A percentile compares a stretch with the other conserved stretches of the same genome.
Evolutionary conservation across 2,888 invertebrate genomes (phyloP).

Genomic region (Phasia obesa): DNA sequence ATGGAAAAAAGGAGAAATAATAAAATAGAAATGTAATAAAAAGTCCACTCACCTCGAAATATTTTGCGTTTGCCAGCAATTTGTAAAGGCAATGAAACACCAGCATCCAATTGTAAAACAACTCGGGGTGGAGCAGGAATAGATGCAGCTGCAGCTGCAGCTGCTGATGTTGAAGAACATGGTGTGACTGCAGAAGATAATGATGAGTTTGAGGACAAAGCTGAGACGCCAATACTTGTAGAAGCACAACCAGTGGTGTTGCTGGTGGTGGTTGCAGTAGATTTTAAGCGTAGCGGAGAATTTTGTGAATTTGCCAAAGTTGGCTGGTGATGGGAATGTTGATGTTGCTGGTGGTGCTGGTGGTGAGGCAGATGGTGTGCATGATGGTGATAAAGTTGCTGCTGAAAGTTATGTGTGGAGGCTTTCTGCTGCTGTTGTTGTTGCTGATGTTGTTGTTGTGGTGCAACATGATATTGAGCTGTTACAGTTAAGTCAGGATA

Average conservation of each 20-base stretch:
- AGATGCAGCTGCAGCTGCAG: slow-evolving; percentile 16
- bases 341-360: slow-evolving; percentile 61
- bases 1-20: neutral
- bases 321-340: neutral
- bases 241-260: neutral
- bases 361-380: slow-evolving; percentile 18
- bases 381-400: slow-evolving; percentile 39
- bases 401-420: slow-evolving; percentile 40
- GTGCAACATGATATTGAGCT: slow-evolving; percentile 54
- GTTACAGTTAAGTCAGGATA: slow-evolving; percentile 44
- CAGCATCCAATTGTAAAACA: slow-evolving; percentile 88
- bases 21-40: slow-evolving; percentile 36
- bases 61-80: slow-evolving; percentile 89
- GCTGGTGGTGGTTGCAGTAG: slow-evolving; percentile 66
- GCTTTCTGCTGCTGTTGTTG: slow-evolving; percentile 47
- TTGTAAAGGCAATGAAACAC: slow-evolving; percentile 89
- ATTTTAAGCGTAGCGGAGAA: slow-evolving; percentile 65
- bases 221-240: slow-evolving; percentile 47
- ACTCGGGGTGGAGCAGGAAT: slow-evolving; percentile 83
- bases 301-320: slow-evolving; percentile 68
- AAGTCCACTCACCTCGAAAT: slow-evolving; percentile 87
- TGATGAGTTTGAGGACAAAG: slow-evolving; percentile 34
- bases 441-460: slow-evolving; percentile 59
- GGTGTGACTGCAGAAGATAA: slow-evolving; percentile 40
- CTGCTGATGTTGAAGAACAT: slow-evolving; percentile 24